A percentile compares a stretch with the other conserved stretches of the same genome.
Conservation (phyloP, 2,797 vertebrate species). For the Macropodus opercularis region DNA sequence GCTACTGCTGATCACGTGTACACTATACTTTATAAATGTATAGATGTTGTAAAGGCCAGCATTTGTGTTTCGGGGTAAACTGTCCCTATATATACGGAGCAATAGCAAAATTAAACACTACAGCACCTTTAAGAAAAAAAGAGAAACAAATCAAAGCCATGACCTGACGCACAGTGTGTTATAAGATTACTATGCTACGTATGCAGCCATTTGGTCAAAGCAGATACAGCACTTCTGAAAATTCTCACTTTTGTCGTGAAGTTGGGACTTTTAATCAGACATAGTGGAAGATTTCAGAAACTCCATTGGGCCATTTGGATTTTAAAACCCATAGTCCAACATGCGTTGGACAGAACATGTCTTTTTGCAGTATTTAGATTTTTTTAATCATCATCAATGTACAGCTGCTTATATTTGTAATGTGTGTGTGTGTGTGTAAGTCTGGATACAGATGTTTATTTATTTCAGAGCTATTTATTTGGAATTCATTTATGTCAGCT, state of each 20-base stretch:
- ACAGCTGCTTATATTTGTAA: slow-evolving; percentile 53
- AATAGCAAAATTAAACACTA: slow-evolving; percentile 33
- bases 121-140: slow-evolving; percentile 43
- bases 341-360: slow-evolving; percentile 6
- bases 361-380: slow-evolving; percentile 15
- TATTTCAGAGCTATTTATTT: slow-evolving; percentile 74
- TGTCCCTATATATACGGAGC: slow-evolving; percentile 14
- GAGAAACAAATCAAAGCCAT: slow-evolving; percentile 21
- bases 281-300: slow-evolving; percentile 21
- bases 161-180: slow-evolving; percentile 26
- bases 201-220: neutral
- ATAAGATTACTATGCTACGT: slow-evolving; percentile 14
- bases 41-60: neutral
- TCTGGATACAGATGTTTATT: slow-evolving; percentile 62
- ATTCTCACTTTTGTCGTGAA: slow-evolving; percentile 10
- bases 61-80: neutral
- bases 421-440: slow-evolving; percentile 40
- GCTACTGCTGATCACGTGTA: neutral
- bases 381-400: slow-evolving; percentile 31
- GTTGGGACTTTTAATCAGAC: slow-evolving; percentile 6
- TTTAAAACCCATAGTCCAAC: slow-evolving; percentile 14
- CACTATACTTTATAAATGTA: neutral
- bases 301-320: slow-evolving; percentile 35
- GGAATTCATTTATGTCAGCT: slow-evolving; percentile 17
- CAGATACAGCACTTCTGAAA: slow-evolving; percentile 24